Conservation (phyloP, 2,113 vertebrate genomes). For the Camelus dromedarius region DNA sequence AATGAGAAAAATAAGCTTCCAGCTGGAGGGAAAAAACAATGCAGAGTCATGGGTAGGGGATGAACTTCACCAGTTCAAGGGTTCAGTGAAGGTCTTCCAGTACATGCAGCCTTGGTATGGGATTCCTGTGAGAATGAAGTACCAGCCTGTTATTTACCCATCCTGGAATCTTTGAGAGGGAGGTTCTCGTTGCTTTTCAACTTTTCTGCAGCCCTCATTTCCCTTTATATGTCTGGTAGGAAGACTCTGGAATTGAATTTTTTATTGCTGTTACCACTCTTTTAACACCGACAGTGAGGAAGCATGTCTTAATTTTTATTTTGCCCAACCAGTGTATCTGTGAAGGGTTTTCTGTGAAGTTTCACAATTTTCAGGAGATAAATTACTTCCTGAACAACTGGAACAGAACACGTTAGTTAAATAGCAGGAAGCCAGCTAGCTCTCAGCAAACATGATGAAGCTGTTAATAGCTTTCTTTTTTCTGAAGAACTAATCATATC, state of each 20-base stretch:
- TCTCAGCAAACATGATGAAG: constrained; percentile 55
- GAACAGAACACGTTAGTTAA: constrained; percentile 4
- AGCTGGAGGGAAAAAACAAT: neutral
- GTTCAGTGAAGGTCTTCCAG: neutral
- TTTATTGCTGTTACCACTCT: neutral
- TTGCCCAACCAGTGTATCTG: neutral
- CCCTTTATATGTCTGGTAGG: neutral
- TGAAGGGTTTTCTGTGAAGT: constrained; percentile 16
- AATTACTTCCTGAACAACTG: constrained; percentile 14
- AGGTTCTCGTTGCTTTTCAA: neutral
- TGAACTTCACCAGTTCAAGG: neutral
- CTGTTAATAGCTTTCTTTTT: constrained; percentile 31
- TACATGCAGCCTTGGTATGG: neutral
- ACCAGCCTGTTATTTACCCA: neutral
- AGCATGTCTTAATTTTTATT: constrained; percentile 28
- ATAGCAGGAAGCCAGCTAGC: neutral
- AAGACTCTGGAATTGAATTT: constrained; percentile 30
- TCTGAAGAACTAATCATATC: constrained; percentile 14
- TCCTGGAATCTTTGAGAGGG: neutral
- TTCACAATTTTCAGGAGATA: constrained; percentile 18
- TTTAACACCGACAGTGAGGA: constrained; percentile 16
- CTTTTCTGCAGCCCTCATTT: neutral
- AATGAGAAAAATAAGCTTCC: neutral
- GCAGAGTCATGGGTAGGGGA: neutral
- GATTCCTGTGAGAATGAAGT: constrained; percentile 2